Evolutionary conservation across 2,113 vertebrate genomes (phyloP).

Genomic region (Ardeotis arabs): DNA sequence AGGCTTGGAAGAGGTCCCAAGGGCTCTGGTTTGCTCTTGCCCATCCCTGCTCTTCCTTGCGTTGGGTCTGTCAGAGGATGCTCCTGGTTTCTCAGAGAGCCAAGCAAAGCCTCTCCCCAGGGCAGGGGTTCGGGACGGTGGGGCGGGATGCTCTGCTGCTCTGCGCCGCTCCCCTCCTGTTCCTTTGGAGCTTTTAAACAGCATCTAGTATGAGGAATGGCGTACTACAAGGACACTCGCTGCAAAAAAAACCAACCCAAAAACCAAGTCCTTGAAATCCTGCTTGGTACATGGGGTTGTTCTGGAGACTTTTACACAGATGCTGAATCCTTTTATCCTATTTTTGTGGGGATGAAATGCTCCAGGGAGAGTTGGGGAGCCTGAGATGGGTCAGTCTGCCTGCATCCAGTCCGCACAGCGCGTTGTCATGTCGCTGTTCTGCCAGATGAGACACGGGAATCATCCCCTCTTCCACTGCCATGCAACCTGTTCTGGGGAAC

Average conservation of each 20-base stretch:
- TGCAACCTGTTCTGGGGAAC: background rate
- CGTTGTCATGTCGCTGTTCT: background rate
- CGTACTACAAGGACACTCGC: background rate
- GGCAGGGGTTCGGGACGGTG: background rate
- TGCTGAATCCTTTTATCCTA: background rate
- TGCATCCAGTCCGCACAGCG: background rate
- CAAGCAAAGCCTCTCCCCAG: background rate
- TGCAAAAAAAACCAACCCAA: background rate
- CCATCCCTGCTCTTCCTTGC: background rate
- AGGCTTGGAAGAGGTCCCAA: background rate
- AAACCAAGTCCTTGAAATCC: background rate
- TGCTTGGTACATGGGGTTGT: background rate
- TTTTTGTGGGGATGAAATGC: rapidly evolving
- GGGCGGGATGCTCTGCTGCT: background rate
- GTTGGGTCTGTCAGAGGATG: background rate
- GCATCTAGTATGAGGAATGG: background rate
- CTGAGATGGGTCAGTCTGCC: background rate
- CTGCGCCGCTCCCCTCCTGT: background rate
- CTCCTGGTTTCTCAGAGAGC: background rate
- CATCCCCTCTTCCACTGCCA: background rate
- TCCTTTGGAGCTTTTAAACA: background rate
- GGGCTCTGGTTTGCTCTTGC: background rate
- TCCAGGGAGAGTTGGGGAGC: background rate
- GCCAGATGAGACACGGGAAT: background rate
- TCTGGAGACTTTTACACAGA: background rate